Evolutionary conservation across 1,140 invertebrate species (phyloP).

Genomic region (Drosophila arawakana): DNA sequence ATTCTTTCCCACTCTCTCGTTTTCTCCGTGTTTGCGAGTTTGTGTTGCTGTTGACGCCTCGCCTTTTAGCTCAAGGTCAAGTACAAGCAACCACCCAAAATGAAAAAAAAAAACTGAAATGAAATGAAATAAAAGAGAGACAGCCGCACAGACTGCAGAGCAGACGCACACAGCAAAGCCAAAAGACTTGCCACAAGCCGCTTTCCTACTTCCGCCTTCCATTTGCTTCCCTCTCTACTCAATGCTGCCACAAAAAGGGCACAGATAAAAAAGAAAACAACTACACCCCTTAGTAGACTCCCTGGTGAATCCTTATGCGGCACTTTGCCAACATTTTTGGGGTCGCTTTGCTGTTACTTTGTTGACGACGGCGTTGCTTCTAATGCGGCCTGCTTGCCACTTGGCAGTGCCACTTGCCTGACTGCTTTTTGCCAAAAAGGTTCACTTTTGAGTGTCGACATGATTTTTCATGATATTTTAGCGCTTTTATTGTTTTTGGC

Average conservation of each 20-base stretch:
- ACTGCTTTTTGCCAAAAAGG: slow-evolving; percentile 54
- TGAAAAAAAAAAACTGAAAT: slow-evolving; percentile 7
- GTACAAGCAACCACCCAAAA: slow-evolving; percentile 70
- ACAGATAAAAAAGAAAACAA: neutral
- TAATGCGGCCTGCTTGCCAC: slow-evolving; percentile 61
- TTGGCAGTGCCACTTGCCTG: slow-evolving; percentile 43
- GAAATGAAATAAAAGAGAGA: slow-evolving; percentile 10
- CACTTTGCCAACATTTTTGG: slow-evolving; percentile 70
- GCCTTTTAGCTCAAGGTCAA: slow-evolving; percentile 70
- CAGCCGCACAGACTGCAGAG: slow-evolving; percentile 45
- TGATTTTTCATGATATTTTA: slow-evolving; percentile 75
- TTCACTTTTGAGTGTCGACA: slow-evolving; percentile 76
- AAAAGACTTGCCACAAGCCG: slow-evolving; percentile 58
- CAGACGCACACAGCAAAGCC: slow-evolving; percentile 56
- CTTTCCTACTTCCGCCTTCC: slow-evolving; percentile 19
- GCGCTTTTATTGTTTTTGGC: slow-evolving; percentile 74
- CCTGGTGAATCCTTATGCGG: slow-evolving; percentile 46
- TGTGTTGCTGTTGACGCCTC: slow-evolving; percentile 42
- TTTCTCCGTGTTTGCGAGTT: slow-evolving; percentile 3
- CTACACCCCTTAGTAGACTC: slow-evolving; percentile 2
- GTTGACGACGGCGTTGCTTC: slow-evolving; percentile 48
- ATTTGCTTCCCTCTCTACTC: neutral
- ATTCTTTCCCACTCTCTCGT: neutral
- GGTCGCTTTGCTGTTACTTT: slow-evolving; percentile 53
- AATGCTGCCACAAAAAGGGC: neutral